A percentile compares a stretch with the other conserved stretches of the same genome.
Evolutionary conservation across 2,888 invertebrate species (phyloP).

Genomic region (Aproaerema taeniolella): DNA sequence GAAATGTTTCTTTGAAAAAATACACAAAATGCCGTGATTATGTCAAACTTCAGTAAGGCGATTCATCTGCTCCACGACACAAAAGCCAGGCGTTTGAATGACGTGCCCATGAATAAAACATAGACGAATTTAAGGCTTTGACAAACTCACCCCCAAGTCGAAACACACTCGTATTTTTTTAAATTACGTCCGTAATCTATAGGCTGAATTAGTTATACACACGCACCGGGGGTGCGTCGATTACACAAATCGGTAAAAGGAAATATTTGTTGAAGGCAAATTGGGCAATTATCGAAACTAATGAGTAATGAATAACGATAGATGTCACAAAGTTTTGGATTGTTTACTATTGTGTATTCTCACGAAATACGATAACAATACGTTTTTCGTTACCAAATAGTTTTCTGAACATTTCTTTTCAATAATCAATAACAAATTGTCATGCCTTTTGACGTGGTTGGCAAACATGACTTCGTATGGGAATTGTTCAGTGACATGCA

Average conservation of each 20-base stretch:
- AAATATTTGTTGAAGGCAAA: conserved; percentile 1
- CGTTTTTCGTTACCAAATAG: no score
- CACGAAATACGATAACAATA: no score
- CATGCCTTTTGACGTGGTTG: no score
- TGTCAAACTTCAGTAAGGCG: no score
- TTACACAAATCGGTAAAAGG: conserved; percentile 6
- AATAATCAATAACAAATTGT: no score
- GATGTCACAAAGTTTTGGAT: no score
- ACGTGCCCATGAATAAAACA: conserved; percentile 35
- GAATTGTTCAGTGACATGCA: no score
- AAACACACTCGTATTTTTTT: conserved; percentile 16
- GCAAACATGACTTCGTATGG: no score
- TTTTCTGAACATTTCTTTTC: no score
- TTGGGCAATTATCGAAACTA: conserved; percentile 1
- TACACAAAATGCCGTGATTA: no score
- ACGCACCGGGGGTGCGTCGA: conserved; percentile 7
- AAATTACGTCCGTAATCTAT: conserved; percentile 16
- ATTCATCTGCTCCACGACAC: conserved; percentile 16
- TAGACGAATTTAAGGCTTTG: conserved; percentile 28
- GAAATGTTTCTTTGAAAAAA: no score
- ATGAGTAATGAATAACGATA: neutral
- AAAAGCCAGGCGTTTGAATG: conserved; percentile 28
- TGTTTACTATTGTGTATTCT: neutral
- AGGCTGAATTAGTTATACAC: conserved; percentile 20
- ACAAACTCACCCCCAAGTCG: conserved; percentile 21